Conservation (phyloP, 1,140 invertebrate genomes). For the Anastrepha obliqua region DNA sequence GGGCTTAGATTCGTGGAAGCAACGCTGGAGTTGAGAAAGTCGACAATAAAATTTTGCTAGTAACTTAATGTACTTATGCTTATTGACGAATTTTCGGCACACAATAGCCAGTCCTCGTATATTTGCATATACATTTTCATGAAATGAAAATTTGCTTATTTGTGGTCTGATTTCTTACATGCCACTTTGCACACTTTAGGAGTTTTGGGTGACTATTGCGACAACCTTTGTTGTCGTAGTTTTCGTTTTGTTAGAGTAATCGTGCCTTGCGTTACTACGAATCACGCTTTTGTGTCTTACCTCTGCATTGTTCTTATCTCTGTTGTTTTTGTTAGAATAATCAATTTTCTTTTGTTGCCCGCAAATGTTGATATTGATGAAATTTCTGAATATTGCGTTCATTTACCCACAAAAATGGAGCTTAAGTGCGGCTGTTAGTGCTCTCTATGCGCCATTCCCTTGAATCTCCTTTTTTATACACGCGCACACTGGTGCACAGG, state of each 20-base stretch:
- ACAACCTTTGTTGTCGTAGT: constrained; percentile 6
- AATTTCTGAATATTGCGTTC: background rate
- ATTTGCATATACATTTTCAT: background rate
- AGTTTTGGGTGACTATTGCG: background rate
- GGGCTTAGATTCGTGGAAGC: too few relatives aligned
- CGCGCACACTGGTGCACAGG: too few relatives aligned
- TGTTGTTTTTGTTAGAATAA: too few relatives aligned
- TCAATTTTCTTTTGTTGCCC: too few relatives aligned
- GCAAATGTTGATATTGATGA: constrained; percentile 14
- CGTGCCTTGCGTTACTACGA: background rate
- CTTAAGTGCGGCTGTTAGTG: background rate
- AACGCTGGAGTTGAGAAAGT: too few relatives aligned
- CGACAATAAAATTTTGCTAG: too few relatives aligned
- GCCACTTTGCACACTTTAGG: background rate
- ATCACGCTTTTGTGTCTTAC: background rate
- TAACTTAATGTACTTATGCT: too few relatives aligned
- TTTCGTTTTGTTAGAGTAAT: background rate
- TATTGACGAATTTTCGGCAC: too few relatives aligned
- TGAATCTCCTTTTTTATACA: background rate
- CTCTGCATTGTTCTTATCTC: too few relatives aligned
- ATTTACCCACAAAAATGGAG: constrained; percentile 26
- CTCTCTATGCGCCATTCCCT: background rate
- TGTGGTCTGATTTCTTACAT: background rate
- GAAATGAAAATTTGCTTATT: background rate
- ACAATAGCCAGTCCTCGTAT: too few relatives aligned